Evolutionary conservation across 2,888 invertebrate genomes (phyloP), one percentile per base, ranked within the genome.

Genomic region (Eupeodes luniger): DNA sequence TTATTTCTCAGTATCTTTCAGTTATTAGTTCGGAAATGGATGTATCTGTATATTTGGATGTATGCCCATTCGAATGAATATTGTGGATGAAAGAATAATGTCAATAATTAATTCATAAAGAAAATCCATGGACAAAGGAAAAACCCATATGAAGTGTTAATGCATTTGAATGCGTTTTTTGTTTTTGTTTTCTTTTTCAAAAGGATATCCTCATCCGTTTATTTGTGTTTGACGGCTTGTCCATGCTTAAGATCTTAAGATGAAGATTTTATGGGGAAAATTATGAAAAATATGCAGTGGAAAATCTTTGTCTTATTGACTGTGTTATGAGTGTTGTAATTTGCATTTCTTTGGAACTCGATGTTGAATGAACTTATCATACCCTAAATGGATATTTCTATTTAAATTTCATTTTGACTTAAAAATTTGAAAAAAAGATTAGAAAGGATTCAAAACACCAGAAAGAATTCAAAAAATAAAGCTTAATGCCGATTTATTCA

Each of bases 101-200:
- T 76, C 66, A 83, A 81, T 86, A 84, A 84, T 87, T 87, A 87
- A 87, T 87, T 84, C 87, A 87, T 66, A 87, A 78, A 76, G 75
- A 55, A 82, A 79, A 57, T 61, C 66, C 51, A n/a, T 19, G 9
- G 27, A 27, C 16, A 5, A 27, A 16, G 19, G 51, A 47, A 67
- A 61, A 64, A 16, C 16, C 11, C 12, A 11, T 6, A 5, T 1
- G 19, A 6, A 4, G 19, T 66, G 27, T 14, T 7, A 27, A 49
- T 66, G 66, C 19, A 49, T 49, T 49, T 66, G 47, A 47, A 47
- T 14, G 40, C 14, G 14, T 64, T 64, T 57, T 61, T 9, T 72
- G 61, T 9, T 66, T 40, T 11, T 27, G 6, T 16, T 27, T 53
- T 16, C 4, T 14, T 36, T 59, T 72, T 34, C 2, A 19, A 44